Evolutionary conservation across 2,797 vertebrate genomes (phyloP), one percentile per base, ranked within the genome.

Genomic region (Argentina silus): DNA sequence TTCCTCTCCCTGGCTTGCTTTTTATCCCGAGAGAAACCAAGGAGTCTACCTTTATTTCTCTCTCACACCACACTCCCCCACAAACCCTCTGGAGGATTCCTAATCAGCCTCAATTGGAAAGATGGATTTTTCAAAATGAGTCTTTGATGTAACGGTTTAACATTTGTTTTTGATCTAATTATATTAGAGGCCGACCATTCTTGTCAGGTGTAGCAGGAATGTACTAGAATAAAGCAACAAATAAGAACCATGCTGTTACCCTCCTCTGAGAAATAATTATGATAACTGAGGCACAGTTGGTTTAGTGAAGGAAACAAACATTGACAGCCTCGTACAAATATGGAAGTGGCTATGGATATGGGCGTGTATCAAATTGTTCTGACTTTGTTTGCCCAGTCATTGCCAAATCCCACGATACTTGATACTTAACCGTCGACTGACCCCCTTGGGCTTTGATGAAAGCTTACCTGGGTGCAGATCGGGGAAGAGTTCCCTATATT

Each of bases 81-180:
- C 75, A 6, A 73, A 6, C 78, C 82, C 86, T 85, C 90, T 60
- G 48, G 89, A 88, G 85, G 79, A 81, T 74, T 69, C 48, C 42
- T 87, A 88, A 87, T 89, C 85, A 89, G 72, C 81, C 76, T 71
- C 81, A 85, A 84, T 90, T 86, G 82, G 76, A 88, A 78, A 88
- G 84, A 88, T 84, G 80, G 81, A 84, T 87, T 85, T 87, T 84
- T 90, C 72, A 78, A 88, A 88, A 89, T 63, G 76, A 82, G 59
- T 56, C 87, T 91, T 91, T 90, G 83, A 91, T 89, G 86, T 85
- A 79, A 81, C 61, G 81, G 47, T 87, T 89, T 88, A 87, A 81
- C 81, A 72, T 87, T 86, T 80, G 75, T 81, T 89, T 87, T 85
- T 78, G 36, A 86, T 88, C 81, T 88, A 87, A 87, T 90, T 86